phyloP scores from a whole-genome alignment of 2,797 vertebrate genomes.

The Babyrousa celebensis region DNA sequence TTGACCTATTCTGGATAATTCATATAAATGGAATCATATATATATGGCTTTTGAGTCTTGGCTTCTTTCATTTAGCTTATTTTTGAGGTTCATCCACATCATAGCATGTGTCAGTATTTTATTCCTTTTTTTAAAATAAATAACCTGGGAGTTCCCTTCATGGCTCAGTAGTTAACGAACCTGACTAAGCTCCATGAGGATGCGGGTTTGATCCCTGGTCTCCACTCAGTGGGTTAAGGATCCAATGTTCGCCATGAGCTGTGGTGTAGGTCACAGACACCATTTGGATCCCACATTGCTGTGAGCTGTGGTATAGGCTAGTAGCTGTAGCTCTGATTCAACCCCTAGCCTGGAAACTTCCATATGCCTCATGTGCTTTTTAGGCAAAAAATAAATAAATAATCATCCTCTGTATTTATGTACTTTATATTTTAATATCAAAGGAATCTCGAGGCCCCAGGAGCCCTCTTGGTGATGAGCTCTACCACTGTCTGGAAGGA shows the following conservation, averaged over 20 bases:
- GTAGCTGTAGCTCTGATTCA: too few relatives aligned
- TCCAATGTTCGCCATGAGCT: too few relatives aligned
- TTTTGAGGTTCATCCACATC: conserved; percentile 60
- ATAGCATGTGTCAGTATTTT: conserved; percentile 40
- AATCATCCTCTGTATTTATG: not conserved
- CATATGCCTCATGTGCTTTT: too few relatives aligned
- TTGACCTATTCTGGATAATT: conserved; percentile 62
- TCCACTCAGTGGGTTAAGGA: too few relatives aligned
- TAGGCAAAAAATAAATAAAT: not conserved
- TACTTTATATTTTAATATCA: conserved; percentile 67
- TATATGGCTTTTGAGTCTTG: conserved; percentile 54
- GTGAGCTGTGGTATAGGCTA: too few relatives aligned
- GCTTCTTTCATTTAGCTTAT: conserved; percentile 31
- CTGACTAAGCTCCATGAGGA: too few relatives aligned
- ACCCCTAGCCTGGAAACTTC: too few relatives aligned
- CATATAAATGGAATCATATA: conserved; percentile 73
- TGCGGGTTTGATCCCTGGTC: too few relatives aligned
- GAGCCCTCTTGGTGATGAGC: conserved; percentile 86
- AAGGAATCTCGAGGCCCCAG: conserved; percentile 89
- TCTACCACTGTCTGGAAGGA: conserved; percentile 81
- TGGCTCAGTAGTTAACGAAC: too few relatives aligned
- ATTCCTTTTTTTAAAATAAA: conserved; percentile 31
- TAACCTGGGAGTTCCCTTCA: not conserved
- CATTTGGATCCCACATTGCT: too few relatives aligned
- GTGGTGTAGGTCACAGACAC: too few relatives aligned